These are phyloP conservation scores for Drosophila infuscata DNA, from an alignment of 2,888 invertebrate genomes.

Conservation along the genomic window DNA sequence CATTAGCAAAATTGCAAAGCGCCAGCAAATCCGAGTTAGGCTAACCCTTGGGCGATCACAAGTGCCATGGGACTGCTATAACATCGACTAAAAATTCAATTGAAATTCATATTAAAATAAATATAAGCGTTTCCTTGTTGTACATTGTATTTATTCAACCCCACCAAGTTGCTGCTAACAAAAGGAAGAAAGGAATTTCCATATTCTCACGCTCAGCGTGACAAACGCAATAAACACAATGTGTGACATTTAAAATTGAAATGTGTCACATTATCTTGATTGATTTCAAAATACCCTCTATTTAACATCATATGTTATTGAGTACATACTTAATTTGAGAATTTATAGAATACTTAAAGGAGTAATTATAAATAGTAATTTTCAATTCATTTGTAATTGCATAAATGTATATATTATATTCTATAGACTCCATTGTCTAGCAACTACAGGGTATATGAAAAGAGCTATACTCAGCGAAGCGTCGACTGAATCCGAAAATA, in stretches of 20 bases:
- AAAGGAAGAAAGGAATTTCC: constrained; percentile 38
- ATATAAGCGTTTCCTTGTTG: constrained; percentile 22
- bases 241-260: background rate
- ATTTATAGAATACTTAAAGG: background rate
- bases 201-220: constrained; percentile 44
- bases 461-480: constrained; percentile 17
- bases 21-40: background rate
- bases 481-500: constrained; percentile 67
- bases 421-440: background rate
- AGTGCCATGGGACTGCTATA: constrained; percentile 32
- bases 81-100: constrained; percentile 50
- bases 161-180: background rate
- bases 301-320: background rate
- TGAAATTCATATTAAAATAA: constrained; percentile 51
- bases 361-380: background rate
- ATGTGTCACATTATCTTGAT: too few species aligned
- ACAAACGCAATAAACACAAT: constrained; percentile 29
- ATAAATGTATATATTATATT: background rate
- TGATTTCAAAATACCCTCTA: background rate
- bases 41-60: background rate
- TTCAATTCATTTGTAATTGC: background rate
- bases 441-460: constrained; percentile 27
- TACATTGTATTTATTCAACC: background rate
- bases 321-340: background rate
- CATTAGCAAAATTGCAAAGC: constrained; percentile 19